These are phyloP conservation scores for Beroe ovata DNA, from an alignment of 37 sponge, comb jelly and placozoan genomes.

Conservation along the genomic window DNA sequence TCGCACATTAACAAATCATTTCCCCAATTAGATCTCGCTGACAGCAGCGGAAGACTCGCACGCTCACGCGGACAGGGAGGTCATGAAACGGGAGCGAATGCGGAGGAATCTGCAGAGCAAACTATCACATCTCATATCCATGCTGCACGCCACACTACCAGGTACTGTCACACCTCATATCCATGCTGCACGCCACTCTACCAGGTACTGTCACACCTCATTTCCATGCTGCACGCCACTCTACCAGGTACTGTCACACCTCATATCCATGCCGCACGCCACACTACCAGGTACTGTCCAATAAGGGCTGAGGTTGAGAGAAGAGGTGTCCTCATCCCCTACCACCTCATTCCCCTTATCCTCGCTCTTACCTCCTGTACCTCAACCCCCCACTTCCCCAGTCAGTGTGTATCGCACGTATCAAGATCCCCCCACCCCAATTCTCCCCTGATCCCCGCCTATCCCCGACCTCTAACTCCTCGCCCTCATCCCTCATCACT, in stretches of 20 bases:
- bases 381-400: too few relatives aligned
- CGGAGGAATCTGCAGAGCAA: constrained; percentile 38
- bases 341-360: too few relatives aligned
- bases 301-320: neutral
- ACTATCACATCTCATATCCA: constrained; percentile 51
- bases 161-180: constrained; percentile 57
- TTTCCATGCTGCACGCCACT: constrained; percentile 55
- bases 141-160: constrained; percentile 57
- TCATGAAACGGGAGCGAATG: constrained; percentile 53
- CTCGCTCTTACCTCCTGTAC: too few relatives aligned
- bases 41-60: constrained; percentile 45
- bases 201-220: constrained; percentile 61
- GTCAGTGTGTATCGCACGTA: too few relatives aligned
- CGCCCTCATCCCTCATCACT: neutral
- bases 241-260: constrained; percentile 61
- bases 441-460: too few relatives aligned
- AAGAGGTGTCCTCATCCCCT: too few relatives aligned
- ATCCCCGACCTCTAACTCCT: neutral
- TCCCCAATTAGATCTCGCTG: constrained; percentile 23
- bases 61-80: constrained; percentile 13
- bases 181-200: constrained; percentile 53
- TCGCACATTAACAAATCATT: too few relatives aligned
- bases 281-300: constrained; percentile 63
- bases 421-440: too few relatives aligned
- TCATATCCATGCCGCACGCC: constrained; percentile 46